phyloP scores from a whole-genome alignment of 2,113 vertebrate genomes.

The Axis porcinus region DNA sequence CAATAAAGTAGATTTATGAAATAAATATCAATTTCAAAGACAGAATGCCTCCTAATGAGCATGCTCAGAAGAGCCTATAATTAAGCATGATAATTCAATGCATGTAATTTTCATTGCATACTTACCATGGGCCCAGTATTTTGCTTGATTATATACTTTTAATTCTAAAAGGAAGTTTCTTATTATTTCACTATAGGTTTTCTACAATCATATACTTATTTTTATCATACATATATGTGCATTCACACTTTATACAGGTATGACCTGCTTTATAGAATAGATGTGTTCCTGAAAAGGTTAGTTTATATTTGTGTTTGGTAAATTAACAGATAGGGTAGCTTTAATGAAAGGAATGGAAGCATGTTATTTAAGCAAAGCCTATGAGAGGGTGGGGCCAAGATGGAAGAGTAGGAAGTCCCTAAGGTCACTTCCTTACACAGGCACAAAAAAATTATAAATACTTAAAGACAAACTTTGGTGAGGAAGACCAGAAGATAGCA shows the following conservation, averaged over 20 bases:
- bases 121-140: neutral
- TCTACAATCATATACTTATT: neutral
- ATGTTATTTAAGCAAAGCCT: neutral
- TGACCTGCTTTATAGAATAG: neutral
- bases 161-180: neutral
- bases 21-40: neutral
- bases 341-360: neutral
- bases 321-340: neutral
- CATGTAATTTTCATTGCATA: neutral
- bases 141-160: constrained; percentile 4
- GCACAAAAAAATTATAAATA: neutral
- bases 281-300: neutral
- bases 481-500: neutral
- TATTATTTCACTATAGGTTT: constrained; percentile 5
- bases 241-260: neutral
- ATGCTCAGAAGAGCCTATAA: neutral
- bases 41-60: neutral
- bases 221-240: neutral
- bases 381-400: neutral
- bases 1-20: neutral
- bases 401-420: neutral
- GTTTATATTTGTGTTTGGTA: neutral
- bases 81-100: neutral
- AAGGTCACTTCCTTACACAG: neutral
- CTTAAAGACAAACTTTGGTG: neutral